phyloP scores from a whole-genome alignment of 37 sponge, comb jelly and placozoan species.

The Theonella swinhoei region DNA sequence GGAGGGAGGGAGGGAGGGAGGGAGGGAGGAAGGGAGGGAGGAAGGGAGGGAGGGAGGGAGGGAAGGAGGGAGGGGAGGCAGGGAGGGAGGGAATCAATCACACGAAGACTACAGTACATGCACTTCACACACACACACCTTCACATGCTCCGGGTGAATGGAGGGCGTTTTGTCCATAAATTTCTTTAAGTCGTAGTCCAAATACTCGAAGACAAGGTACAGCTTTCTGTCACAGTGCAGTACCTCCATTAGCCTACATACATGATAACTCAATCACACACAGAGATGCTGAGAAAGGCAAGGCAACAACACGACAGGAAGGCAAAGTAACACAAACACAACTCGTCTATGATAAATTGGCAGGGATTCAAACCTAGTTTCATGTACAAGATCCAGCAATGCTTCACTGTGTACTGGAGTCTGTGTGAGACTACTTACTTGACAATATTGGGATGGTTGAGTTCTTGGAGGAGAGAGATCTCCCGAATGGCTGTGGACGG shows the following conservation, averaged over 20 bases:
- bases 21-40: neutral
- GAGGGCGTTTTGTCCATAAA: slow-evolving; percentile 77
- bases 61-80: slow-evolving; percentile 21
- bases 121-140: neutral
- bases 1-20: neutral
- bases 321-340: neutral
- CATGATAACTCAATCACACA: neutral
- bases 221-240: slow-evolving; percentile 92
- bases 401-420: neutral
- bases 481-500: slow-evolving; percentile 83
- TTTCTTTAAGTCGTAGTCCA: slow-evolving; percentile 96
- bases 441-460: slow-evolving; percentile 67
- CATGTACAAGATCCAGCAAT: neutral
- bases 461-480: slow-evolving; percentile 70
- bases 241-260: slow-evolving; percentile 83
- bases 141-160: neutral
- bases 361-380: neutral
- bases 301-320: no score
- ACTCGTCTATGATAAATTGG: neutral
- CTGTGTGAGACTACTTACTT: neutral
- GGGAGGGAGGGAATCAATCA: neutral
- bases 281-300: neutral
- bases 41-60: neutral
- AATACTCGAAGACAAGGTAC: slow-evolving; percentile 96
- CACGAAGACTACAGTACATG: neutral